phyloP scores from a whole-genome alignment of 2,113 vertebrate species.

The Xenopus laevis region DNA sequence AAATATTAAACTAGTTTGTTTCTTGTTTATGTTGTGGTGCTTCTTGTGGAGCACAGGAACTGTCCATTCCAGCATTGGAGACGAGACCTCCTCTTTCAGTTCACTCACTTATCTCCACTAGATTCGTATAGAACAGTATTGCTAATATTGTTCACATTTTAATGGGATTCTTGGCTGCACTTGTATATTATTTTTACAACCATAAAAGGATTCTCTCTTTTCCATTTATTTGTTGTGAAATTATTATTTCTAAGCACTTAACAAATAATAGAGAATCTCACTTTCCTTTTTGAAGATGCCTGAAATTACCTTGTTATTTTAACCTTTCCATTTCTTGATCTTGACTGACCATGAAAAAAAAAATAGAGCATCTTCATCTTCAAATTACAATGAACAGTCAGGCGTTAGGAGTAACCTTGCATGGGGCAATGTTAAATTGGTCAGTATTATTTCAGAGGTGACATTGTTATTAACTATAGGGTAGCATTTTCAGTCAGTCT shows the following conservation, averaged over 20 bases:
- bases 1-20: too few relatives aligned
- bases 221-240: constrained; percentile 47
- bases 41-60: too few relatives aligned
- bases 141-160: too few relatives aligned
- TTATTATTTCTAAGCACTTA: constrained; percentile 47
- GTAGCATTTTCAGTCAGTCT: constrained; percentile 72
- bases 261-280: constrained; percentile 50
- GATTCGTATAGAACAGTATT: too few relatives aligned
- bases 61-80: too few relatives aligned
- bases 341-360: constrained; percentile 50
- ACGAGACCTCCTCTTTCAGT: too few relatives aligned
- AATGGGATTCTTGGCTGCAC: constrained; percentile 2
- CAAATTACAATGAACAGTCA: constrained; percentile 70
- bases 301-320: constrained; percentile 56
- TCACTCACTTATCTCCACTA: too few relatives aligned
- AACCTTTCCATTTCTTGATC: constrained; percentile 51
- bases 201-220: constrained; percentile 10
- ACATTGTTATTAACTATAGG: constrained; percentile 78
- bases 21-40: too few relatives aligned
- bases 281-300: constrained; percentile 49
- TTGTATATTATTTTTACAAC: constrained; percentile 31
- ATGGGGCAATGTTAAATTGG: constrained; percentile 76
- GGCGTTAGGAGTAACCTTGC: constrained; percentile 75
- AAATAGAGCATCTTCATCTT: constrained; percentile 56
- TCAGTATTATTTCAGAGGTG: constrained; percentile 66